Percentiles rank a stretch among this genome's conserved stretches.
phyloP scores from a whole-genome alignment of 2,113 vertebrate genomes.

The Felis catus region F.catus_Fca126_mat1.0 CM031411.1:54181001-54181500 shows the following conservation, averaged over 20 bases:
- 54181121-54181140: neutral
- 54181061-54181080: neutral
- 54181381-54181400: neutral
- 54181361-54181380: neutral
- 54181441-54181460: neutral
- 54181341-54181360: neutral
- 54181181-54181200: neutral
- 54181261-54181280: neutral
- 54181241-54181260: neutral
- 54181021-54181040: neutral
- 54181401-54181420: neutral
- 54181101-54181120: neutral
- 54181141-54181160: neutral
- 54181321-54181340: neutral
- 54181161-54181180: neutral
- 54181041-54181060: neutral
- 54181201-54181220: neutral
- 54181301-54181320: neutral
- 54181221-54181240: neutral
- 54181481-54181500: neutral
- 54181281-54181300: neutral
- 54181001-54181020: neutral
- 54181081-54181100: neutral
- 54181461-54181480: neutral
- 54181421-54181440: neutral